A percentile compares a stretch with the other conserved stretches of the same genome.
These are phyloP conservation scores for Bovichtus variegatus DNA, from an alignment of 2,797 vertebrate genomes.

Conservation along the genomic window DNA sequence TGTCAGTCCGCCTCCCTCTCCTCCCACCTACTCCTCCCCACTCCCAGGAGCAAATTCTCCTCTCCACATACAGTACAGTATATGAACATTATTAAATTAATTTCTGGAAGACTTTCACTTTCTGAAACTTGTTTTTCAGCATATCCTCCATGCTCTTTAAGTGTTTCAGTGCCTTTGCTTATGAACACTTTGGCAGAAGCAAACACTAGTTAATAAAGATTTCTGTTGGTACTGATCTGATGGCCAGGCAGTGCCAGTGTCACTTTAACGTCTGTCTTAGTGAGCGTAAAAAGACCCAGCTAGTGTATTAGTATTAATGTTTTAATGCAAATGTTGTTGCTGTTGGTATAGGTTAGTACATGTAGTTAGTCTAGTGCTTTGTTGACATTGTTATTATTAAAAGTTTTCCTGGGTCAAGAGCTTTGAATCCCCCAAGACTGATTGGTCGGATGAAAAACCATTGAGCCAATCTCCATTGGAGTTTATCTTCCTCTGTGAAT, in stretches of 20 bases:
- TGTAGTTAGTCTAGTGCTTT: background rate
- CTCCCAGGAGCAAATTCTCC: conserved; percentile 1
- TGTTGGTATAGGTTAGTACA: background rate
- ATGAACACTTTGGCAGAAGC: no score
- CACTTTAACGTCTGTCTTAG: background rate
- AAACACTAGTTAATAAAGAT: background rate
- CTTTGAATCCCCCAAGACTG: no score
- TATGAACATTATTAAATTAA: background rate
- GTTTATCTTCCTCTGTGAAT: background rate
- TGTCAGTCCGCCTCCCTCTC: conserved; percentile 3
- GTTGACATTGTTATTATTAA: background rate
- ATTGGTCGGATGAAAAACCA: no score
- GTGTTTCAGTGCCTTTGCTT: background rate
- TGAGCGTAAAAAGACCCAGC: background rate
- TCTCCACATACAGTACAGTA: background rate
- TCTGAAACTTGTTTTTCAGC: background rate
- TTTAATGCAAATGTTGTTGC: background rate
- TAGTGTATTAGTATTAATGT: background rate
- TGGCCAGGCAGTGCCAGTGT: background rate
- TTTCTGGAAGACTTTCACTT: background rate
- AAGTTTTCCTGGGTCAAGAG: no score
- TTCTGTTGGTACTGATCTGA: background rate
- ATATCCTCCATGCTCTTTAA: background rate
- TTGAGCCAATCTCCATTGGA: no score
- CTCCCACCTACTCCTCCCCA: conserved; percentile 9